These are phyloP conservation scores for Apis dorsata DNA, from an alignment of 1,140 invertebrate genomes.

Conservation along the genomic window DNA sequence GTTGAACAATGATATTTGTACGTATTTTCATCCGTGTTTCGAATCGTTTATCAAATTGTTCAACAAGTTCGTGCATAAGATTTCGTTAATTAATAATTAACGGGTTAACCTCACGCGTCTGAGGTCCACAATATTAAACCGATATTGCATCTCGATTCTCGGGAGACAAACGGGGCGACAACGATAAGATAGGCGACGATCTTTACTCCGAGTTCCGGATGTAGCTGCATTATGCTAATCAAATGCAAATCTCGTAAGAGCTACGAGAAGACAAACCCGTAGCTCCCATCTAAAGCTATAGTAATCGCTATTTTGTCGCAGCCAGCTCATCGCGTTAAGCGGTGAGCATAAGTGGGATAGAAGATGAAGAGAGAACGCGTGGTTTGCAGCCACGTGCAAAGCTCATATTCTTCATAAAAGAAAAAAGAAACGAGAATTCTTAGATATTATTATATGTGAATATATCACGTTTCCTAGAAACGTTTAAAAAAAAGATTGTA, in stretches of 20 bases:
- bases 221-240: constrained; percentile 71
- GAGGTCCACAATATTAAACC: neutral
- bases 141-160: constrained; percentile 40
- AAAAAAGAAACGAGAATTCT: neutral
- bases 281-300: constrained; percentile 30
- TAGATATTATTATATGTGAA: no score
- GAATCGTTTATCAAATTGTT: no score
- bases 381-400: neutral
- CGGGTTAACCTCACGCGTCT: neutral
- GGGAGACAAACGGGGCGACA: constrained; percentile 36
- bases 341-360: no score
- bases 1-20: no score
- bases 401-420: neutral
- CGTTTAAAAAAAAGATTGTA: neutral
- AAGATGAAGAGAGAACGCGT: neutral
- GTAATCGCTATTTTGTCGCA: constrained; percentile 46
- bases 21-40: no score
- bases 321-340: constrained; percentile 26
- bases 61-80: neutral
- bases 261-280: constrained; percentile 45
- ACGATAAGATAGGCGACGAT: constrained; percentile 49
- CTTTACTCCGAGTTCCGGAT: constrained; percentile 35
- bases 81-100: neutral
- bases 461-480: no score
- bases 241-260: constrained; percentile 68